Base-by-base conservation (phyloP, 2,888 invertebrate species). In the Heterodera filipjevi region DNA sequence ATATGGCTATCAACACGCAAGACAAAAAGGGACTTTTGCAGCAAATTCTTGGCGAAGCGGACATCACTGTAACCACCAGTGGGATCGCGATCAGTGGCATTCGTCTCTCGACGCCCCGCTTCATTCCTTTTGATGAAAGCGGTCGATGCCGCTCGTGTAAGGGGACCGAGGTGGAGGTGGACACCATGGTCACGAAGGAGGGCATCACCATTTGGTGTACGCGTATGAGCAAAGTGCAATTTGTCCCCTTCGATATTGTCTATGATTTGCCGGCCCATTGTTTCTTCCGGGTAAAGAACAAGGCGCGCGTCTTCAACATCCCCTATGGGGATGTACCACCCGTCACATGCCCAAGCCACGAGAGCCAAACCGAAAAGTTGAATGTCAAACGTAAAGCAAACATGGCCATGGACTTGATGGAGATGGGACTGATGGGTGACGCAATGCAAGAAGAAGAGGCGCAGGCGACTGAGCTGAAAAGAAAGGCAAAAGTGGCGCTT, bases 181-280 rank as follows among this genome's bases (percentile, higher is more conserved):
- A 72, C 12, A 59, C 33, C 12, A 46, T 72, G 22, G n/a, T 72
- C 5, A 72, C 72, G 2, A 72, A 72, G 8, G 72, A 72, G n/a
- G 72, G 72, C 3, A 39, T 72, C 12, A 72, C 46, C 1, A 12
- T 72, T 10, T 72, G 59, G 22, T 72, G 72, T 39, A 72, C 35
- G 2, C 72, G 72, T 1, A 33, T 72, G 8, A 19, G 2, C 33
- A 19, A 5, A 6, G 49, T 35, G 6, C 72, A 59, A 10, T 44
- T 72, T n/a, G 72, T 72, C 22, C 72, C 72, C 0, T 72, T 72
- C n/a, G 72, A 72, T 27, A 33, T 19, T 2, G 22, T 72, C n/a
- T 72, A n/a, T n/a, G n/a, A n/a, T n/a, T n/a, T n/a, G n/a, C n/a
- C n/a, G n/a, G n/a, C n/a, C n/a, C n/a, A n/a, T n/a, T n/a, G n/a